Evolutionary conservation across 2,888 invertebrate genomes (phyloP).

Genomic region (Leptinotarsa tumamoca): DNA sequence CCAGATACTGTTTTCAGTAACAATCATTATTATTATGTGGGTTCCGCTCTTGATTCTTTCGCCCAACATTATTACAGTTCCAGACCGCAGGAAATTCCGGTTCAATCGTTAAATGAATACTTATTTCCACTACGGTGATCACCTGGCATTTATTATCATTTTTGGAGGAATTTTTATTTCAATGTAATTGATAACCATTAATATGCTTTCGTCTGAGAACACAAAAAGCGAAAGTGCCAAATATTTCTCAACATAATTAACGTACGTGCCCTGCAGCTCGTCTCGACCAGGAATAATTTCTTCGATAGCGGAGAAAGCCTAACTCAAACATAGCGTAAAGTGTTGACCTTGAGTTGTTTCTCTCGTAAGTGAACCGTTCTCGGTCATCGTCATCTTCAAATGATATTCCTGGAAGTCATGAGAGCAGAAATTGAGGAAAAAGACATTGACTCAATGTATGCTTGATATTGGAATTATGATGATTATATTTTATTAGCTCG

Average conservation of each 20-base stretch:
- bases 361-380: too few species aligned
- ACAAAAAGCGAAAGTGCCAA: slow-evolving; percentile 8
- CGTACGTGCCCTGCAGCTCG: slow-evolving; percentile 6
- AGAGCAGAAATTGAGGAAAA: too few species aligned
- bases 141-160: not conserved
- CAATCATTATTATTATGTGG: too few species aligned
- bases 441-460: too few species aligned
- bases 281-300: not conserved
- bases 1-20: too few species aligned
- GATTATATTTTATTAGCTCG: too few species aligned
- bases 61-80: not conserved
- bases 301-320: slow-evolving; percentile 1
- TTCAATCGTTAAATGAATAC: not conserved
- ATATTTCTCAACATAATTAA: slow-evolving; percentile 12
- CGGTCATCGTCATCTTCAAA: too few species aligned
- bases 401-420: too few species aligned
- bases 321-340: not conserved
- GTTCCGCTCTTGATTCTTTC: too few species aligned
- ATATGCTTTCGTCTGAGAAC: not conserved
- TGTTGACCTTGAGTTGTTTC: not conserved
- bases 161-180: not conserved
- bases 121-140: not conserved
- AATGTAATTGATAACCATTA: not conserved
- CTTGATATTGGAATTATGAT: too few species aligned
- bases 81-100: not conserved